Evolutionary conservation across 2,797 vertebrate species (phyloP).

Genomic region (Anisognathus igniventris): DNA sequence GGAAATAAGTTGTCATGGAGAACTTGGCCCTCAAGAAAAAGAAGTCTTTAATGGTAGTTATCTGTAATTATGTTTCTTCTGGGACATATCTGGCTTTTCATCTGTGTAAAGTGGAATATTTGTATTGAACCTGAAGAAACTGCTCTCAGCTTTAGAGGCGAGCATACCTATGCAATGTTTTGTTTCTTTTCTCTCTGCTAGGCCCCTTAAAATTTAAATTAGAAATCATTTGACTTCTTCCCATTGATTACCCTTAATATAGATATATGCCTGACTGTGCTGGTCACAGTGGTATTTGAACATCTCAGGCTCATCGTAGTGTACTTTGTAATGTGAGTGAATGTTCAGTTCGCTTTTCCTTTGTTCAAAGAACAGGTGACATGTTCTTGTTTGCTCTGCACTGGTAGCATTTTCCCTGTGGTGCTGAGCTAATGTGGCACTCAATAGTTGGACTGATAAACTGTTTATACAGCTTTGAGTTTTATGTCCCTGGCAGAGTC

Average conservation of each 20-base stretch:
- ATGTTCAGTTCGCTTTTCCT: background rate
- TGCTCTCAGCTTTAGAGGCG: background rate
- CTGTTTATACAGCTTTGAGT: background rate
- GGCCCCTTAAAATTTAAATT: background rate
- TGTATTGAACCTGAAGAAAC: background rate
- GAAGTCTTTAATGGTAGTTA: background rate
- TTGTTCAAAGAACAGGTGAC: background rate
- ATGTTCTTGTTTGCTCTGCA: background rate
- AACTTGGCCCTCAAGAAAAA: background rate
- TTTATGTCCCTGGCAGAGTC: background rate
- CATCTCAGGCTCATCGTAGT: background rate
- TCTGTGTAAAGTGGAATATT: background rate
- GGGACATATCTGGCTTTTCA: background rate
- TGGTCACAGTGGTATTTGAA: background rate
- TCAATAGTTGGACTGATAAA: background rate
- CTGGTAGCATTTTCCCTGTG: background rate
- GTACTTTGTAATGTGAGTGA: background rate
- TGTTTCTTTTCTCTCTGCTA: background rate
- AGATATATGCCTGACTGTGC: background rate
- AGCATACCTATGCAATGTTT: background rate
- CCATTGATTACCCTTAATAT: background rate
- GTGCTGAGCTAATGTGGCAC: background rate
- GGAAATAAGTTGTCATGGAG: background rate
- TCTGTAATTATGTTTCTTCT: background rate
- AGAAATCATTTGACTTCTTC: background rate